Evolutionary conservation across 2,888 invertebrate species (phyloP), one percentile per base, ranked within the genome.

Genomic region (Synergus itoensis): DNA sequence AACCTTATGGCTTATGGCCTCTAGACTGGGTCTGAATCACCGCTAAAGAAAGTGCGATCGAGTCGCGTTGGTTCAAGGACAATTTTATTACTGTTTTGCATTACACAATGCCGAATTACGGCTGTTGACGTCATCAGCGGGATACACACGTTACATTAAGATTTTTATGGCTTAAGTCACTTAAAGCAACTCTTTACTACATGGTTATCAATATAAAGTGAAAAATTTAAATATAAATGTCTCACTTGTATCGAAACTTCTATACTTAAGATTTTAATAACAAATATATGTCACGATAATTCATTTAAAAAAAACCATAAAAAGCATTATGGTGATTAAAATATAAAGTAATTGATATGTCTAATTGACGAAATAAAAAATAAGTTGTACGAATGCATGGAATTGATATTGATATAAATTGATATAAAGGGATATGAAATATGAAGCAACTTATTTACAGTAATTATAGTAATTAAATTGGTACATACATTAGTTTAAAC

Each of bases 61-160:
- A 28, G 69, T 53, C 48, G 28, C 28, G 48, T 45, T 69, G 69
- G 69, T 69, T 69, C 69, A 69, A 69, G 48, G 69, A 69, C 48
- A 69, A 48, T 69, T 53, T 69, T 69, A 69, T 48, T 69, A 16
- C 69, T 69, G 69, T 69, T 69, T 48, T 69, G 69, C 53, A 53
- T 69, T 69, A 53, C 69, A 48, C 69, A 69, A 69, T 69, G 36
- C 48, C 48, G 45, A 53, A 69, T 48, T 69, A 16, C 69, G 28
- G 14, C 36, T 48, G 16, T 45, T 69, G 45, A 48, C 69, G 69
- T 69, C 69, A 69, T 48, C 48, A 36, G 21, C 21, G 45, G 45
- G 45, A 67, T 21, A 67, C 14, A 69, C 45, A 45, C 36, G 48
- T 28, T n/a, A 7, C n/a, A 69, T 53, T 69, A 69, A 7, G 16